Base-by-base conservation (phyloP, 2,113 vertebrate species). In the Daphoenositta chrysoptera region DNA sequence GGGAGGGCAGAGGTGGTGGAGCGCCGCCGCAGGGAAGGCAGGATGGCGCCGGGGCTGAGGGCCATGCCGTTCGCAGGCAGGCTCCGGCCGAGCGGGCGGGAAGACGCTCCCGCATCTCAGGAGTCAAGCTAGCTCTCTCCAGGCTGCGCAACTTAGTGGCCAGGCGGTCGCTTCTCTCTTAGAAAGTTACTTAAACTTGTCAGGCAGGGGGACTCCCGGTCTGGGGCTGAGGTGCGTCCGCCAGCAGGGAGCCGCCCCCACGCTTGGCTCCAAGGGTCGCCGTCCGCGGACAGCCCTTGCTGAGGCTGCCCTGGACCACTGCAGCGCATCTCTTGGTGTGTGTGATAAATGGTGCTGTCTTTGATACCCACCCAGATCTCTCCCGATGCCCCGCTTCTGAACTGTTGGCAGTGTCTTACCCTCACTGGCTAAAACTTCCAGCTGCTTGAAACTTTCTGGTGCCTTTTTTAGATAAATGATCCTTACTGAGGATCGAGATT, bases 131-230 rank as follows among this genome's bases (percentile, higher is more conserved):
- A 20, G 23, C 18, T 23, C 24, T 50, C 28, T n/a, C 35, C 3
- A 0, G 11, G 35, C 14, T 2, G 33, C 3, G 31, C 28, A 23
- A 7, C 2, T 23, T 3, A 15, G 37, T 47, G 33, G 54, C 30
- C 4, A 6, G 40, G 50, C 35, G 2, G 2, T 30, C 17, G 4
- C 13, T 53, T 26, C 12, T 31, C 30, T 22, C 8, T 10, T 7
- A 16, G 16, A 7, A 83, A 89, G 54, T 89, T 51, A 11, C 15
- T 30, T 6, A 13, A 28, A 2, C 3, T 71, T 5, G 39, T n/a
- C 16, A 14, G 70, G 58, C 28, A 2, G 28, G 13, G 11, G 31
- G 1, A 31, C 3, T 6, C 28, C 16, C 2, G 5, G 31, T 13
- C 17, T 47, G 13, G 23, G 28, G 30, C 33, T 31, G 63, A 6